phyloP scores from a whole-genome alignment of 2,113 vertebrate species.

The Carettochelys insculpta region DNA sequence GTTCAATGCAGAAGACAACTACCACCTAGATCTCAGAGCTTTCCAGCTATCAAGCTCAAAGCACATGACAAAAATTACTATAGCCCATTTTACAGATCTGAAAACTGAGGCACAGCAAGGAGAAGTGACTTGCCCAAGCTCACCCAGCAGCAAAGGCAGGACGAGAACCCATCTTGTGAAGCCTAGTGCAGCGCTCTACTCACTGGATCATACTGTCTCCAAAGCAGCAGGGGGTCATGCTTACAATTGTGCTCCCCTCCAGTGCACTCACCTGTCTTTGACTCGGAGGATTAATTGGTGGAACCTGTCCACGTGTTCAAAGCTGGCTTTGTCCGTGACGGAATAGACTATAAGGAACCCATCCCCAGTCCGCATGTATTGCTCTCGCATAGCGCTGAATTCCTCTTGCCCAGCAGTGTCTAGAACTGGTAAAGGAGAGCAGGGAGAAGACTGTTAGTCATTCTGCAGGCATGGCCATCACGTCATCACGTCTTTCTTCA shows the following conservation, averaged over 20 bases:
- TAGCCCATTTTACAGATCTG: neutral
- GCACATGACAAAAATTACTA: neutral
- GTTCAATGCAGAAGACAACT: neutral
- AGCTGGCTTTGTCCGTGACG: constrained; percentile 98
- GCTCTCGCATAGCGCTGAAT: constrained; percentile 98
- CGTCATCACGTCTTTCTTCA: neutral
- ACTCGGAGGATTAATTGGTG: constrained; percentile 98
- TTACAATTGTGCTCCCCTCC: neutral
- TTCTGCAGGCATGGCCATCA: neutral
- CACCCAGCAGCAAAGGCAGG: accelerated
- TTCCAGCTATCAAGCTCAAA: accelerated
- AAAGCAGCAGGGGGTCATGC: accelerated
- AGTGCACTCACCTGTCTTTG: constrained; percentile 90
- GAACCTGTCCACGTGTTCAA: constrained; percentile 96
- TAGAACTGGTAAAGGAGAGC: constrained; percentile 80
- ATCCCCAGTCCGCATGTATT: constrained; percentile 98
- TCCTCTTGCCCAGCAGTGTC: constrained; percentile 98
- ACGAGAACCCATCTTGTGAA: neutral
- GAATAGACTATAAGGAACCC: constrained; percentile 98
- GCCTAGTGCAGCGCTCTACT: accelerated
- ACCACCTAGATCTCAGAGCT: neutral
- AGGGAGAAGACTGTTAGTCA: neutral
- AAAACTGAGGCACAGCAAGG: neutral
- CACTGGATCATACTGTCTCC: accelerated
- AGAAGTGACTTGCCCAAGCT: accelerated